These are phyloP conservation scores for Tipula unca DNA, from an alignment of 2,888 invertebrate genomes.

Conservation along the genomic window DNA sequence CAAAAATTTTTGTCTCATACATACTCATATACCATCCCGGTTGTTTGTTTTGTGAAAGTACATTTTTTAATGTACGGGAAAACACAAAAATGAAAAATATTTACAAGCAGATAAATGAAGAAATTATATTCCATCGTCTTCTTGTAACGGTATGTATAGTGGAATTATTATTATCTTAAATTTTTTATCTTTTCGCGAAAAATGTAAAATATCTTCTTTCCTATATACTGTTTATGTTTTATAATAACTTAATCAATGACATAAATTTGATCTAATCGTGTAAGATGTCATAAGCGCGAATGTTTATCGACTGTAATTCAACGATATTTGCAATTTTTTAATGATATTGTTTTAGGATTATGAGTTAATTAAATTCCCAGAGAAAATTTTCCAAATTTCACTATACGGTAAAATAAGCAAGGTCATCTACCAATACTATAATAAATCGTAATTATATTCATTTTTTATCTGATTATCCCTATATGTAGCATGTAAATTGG, in stretches of 20 bases:
- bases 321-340: neutral
- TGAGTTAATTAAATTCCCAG: neutral
- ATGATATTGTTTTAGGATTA: neutral
- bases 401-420: too few species aligned
- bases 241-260: neutral
- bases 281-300: neutral
- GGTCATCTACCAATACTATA: too few species aligned
- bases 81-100: too few species aligned
- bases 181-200: neutral
- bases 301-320: neutral
- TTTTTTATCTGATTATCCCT: too few species aligned
- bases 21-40: neutral
- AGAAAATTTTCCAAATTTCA: too few species aligned
- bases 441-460: too few species aligned
- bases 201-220: neutral
- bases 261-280: neutral
- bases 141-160: neutral
- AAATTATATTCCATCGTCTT: neutral
- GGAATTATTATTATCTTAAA: neutral
- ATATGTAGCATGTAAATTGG: too few species aligned
- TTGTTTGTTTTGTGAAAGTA: neutral
- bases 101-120: neutral
- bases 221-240: neutral
- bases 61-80: neutral
- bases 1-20: neutral